Evolutionary conservation across 2,888 invertebrate species (phyloP).

Genomic region (Diachrysia chrysitis): DNA sequence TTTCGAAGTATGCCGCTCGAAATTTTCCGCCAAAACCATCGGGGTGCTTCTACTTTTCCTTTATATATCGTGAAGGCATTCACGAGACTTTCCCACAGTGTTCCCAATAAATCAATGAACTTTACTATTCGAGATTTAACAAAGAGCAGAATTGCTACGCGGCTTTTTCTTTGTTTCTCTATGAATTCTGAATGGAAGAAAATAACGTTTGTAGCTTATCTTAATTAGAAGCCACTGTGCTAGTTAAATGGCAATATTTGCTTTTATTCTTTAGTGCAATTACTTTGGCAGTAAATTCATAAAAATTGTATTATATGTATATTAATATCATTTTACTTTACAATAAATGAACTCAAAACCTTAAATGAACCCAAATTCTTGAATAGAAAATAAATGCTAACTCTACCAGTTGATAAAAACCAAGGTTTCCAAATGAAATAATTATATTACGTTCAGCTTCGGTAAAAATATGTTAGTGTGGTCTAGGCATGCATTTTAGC

Average conservation of each 20-base stretch:
- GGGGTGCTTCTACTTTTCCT: too few species aligned
- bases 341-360: too few species aligned
- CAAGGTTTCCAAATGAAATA: too few species aligned
- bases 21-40: too few species aligned
- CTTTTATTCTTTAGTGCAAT: neutral
- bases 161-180: constrained; percentile 26
- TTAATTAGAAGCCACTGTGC: constrained; percentile 28
- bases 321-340: too few species aligned
- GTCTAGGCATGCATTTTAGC: neutral
- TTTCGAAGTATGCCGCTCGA: too few species aligned
- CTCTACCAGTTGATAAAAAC: too few species aligned
- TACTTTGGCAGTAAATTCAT: neutral
- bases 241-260: neutral
- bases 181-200: constrained; percentile 23
- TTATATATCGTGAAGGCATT: too few species aligned
- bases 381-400: too few species aligned
- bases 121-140: neutral
- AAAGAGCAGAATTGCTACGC: constrained; percentile 9
- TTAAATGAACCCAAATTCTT: too few species aligned
- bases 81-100: neutral
- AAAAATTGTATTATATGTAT: neutral
- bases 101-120: neutral
- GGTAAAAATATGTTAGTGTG: neutral
- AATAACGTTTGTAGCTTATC: constrained; percentile 19
- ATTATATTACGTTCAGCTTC: neutral